Conservation (phyloP, 2,113 vertebrate genomes). For the Chrysochloris asiatica region DNA sequence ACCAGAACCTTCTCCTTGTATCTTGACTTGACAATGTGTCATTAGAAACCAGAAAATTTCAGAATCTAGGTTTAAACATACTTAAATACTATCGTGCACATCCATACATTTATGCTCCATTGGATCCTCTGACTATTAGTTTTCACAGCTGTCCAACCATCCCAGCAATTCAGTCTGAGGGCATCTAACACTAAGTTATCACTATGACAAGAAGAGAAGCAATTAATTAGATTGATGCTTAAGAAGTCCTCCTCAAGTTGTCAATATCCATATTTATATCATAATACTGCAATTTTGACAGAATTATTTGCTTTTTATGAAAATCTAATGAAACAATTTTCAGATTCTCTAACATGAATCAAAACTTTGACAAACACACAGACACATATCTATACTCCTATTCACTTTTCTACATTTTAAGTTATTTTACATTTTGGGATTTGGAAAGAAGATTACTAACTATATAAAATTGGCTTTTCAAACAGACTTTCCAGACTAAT, state of each 20-base stretch:
- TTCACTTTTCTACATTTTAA: slow-evolving; percentile 43
- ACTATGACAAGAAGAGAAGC: slow-evolving; percentile 56
- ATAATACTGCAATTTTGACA: slow-evolving; percentile 56
- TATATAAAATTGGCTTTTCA: slow-evolving; percentile 37
- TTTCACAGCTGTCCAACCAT: slow-evolving; percentile 17
- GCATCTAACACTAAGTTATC: slow-evolving; percentile 51
- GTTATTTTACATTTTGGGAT: background rate
- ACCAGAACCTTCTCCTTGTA: slow-evolving; percentile 17
- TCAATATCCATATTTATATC: slow-evolving; percentile 77
- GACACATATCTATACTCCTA: background rate
- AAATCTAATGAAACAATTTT: slow-evolving; percentile 74
- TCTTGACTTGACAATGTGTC: background rate
- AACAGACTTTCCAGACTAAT: background rate
- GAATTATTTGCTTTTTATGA: slow-evolving; percentile 79
- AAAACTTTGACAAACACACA: slow-evolving; percentile 61
- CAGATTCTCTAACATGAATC: slow-evolving; percentile 73
- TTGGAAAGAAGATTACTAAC: slow-evolving; percentile 16
- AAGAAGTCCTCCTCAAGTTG: slow-evolving; percentile 45
- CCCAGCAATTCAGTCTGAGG: slow-evolving; percentile 20
- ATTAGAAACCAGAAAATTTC: slow-evolving; percentile 31
- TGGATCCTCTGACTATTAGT: slow-evolving; percentile 58
- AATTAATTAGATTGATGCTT: slow-evolving; percentile 72
- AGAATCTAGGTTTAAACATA: slow-evolving; percentile 8
- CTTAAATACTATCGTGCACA: background rate
- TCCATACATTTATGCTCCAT: slow-evolving; percentile 56